Percentiles rank a stretch among this genome's conserved stretches.
Evolutionary conservation across 2,888 invertebrate genomes (phyloP).

Genomic region (Corythucha ciliata): DNA sequence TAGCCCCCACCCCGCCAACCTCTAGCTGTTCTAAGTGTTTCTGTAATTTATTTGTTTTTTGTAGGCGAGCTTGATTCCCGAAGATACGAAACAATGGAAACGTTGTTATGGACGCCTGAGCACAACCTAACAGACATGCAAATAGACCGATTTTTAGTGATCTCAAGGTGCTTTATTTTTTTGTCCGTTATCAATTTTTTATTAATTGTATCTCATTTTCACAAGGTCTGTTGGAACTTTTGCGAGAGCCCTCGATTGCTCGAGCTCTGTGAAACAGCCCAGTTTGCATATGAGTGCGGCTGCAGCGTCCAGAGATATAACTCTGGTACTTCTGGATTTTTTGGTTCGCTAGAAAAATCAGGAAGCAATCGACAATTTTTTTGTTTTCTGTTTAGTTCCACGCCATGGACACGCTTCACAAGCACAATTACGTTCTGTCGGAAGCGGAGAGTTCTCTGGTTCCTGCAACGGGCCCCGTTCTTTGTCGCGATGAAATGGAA

Average conservation of each 20-base stretch:
- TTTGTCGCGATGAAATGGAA: slow-evolving; percentile 98
- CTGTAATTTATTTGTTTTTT: slow-evolving; percentile 22
- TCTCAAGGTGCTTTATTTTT: slow-evolving; percentile 43
- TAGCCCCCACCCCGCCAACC: too few species aligned
- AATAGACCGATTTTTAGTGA: slow-evolving; percentile 96
- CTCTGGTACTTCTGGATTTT: slow-evolving; percentile 73
- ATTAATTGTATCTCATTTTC: slow-evolving; percentile 9
- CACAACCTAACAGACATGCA: slow-evolving; percentile 87
- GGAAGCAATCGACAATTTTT: slow-evolving; percentile 12
- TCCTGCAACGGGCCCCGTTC: slow-evolving; percentile 88
- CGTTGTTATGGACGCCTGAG: slow-evolving; percentile 88
- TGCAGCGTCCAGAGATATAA: slow-evolving; percentile 96
- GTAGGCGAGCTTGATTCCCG: slow-evolving; percentile 54
- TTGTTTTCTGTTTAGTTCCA: slow-evolving; percentile 60
- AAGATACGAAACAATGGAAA: slow-evolving; percentile 69
- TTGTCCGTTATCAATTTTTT: neutral
- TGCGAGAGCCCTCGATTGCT: slow-evolving; percentile 95
- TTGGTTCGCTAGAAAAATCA: too few species aligned
- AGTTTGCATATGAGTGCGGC: slow-evolving; percentile 99
- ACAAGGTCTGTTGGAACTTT: slow-evolving; percentile 65
- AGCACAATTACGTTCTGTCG: slow-evolving; percentile 84
- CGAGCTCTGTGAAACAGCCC: slow-evolving; percentile 95
- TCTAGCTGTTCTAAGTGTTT: too few species aligned
- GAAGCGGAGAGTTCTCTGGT: slow-evolving; percentile 85
- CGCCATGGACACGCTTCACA: slow-evolving; percentile 95